phyloP scores from a whole-genome alignment of 2,797 vertebrate species.

The Ambastaia sidthimunki region DNA sequence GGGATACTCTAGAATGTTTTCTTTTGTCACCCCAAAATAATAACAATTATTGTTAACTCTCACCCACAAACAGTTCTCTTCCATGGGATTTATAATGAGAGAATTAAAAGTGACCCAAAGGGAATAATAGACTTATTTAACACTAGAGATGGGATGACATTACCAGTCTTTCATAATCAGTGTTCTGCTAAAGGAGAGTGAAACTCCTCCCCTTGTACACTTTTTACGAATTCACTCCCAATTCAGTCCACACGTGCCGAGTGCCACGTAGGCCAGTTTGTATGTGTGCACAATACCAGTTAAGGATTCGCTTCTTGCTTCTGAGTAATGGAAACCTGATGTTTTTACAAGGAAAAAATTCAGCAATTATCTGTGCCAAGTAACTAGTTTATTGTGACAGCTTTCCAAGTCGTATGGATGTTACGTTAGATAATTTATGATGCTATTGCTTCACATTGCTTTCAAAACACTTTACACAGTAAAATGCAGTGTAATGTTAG shows the following conservation, averaged over 20 bases:
- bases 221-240: slow-evolving; percentile 37
- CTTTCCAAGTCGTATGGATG: slow-evolving; percentile 13
- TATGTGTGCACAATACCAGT: slow-evolving; percentile 58
- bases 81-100: slow-evolving; percentile 34
- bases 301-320: slow-evolving; percentile 56
- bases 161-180: slow-evolving; percentile 13
- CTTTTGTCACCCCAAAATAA: slow-evolving; percentile 27
- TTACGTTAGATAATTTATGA: neutral
- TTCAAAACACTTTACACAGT: neutral
- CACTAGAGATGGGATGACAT: slow-evolving; percentile 13
- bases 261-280: slow-evolving; percentile 80
- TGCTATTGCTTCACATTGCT: neutral
- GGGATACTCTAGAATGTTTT: slow-evolving; percentile 10
- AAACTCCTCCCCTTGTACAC: slow-evolving; percentile 72
- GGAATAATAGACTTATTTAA: slow-evolving; percentile 52
- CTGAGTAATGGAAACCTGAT: slow-evolving; percentile 76
- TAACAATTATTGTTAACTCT: slow-evolving; percentile 40
- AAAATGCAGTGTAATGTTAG: neutral
- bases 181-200: slow-evolving; percentile 42
- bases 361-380: slow-evolving; percentile 15
- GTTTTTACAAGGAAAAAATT: slow-evolving; percentile 64
- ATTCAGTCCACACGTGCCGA: slow-evolving; percentile 67
- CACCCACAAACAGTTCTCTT: slow-evolving; percentile 8
- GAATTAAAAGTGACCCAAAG: slow-evolving; percentile 30
- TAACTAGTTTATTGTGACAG: slow-evolving; percentile 29